A percentile compares a stretch with the other conserved stretches of the same genome.
These are phyloP conservation scores for Myrmophylax atrothorax DNA, from an alignment of 2,113 vertebrate genomes.

Conservation along the genomic window DNA sequence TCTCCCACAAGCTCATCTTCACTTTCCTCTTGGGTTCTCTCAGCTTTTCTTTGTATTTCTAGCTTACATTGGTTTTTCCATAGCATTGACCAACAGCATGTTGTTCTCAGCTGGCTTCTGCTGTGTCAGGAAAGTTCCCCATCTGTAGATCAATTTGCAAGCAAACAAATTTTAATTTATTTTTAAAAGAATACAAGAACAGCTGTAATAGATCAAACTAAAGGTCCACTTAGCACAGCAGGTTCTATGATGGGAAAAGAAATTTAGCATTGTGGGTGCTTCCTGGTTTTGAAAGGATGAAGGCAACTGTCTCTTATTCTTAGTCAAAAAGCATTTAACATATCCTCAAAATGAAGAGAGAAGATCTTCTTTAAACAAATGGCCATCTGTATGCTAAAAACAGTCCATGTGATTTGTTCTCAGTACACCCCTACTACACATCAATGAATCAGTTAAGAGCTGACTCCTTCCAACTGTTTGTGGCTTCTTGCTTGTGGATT, in stretches of 20 bases:
- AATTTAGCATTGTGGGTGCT: neutral
- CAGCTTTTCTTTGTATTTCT: neutral
- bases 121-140: neutral
- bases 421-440: neutral
- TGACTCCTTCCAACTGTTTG: neutral
- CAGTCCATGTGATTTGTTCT: neutral
- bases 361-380: neutral
- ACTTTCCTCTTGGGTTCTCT: neutral
- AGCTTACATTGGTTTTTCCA: neutral
- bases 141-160: neutral
- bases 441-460: neutral
- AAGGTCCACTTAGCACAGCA: neutral
- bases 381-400: neutral
- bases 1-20: neutral
- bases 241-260: neutral
- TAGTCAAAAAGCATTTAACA: neutral
- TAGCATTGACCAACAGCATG: neutral
- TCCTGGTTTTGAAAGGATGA: neutral
- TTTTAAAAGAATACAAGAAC: neutral
- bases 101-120: neutral
- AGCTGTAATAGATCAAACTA: neutral
- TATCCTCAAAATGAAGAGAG: neutral
- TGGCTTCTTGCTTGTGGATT: conserved; percentile 45
- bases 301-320: neutral
- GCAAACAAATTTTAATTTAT: neutral